Evolutionary conservation across 1,140 invertebrate species (phyloP).

Genomic region (Ganaspis sp.): DNA sequence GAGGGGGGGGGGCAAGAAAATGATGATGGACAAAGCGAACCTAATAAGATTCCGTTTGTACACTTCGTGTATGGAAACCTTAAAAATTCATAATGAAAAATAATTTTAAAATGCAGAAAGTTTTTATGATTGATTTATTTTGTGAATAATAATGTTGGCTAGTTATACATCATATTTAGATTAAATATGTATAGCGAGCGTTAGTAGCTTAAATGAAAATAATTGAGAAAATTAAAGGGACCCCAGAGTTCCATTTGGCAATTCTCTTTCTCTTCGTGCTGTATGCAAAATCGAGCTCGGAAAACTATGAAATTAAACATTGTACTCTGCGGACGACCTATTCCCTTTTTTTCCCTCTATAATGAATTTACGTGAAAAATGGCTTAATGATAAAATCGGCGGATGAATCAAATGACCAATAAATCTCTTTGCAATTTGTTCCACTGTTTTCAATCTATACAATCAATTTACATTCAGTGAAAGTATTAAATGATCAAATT

Average conservation of each 20-base stretch:
- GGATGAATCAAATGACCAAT: slow-evolving; percentile 15
- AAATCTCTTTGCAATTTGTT: slow-evolving; percentile 16
- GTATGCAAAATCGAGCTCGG: slow-evolving; percentile 20
- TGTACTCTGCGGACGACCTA: slow-evolving; percentile 13
- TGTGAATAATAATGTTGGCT: neutral
- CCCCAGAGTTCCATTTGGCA: slow-evolving; percentile 21
- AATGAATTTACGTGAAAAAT: slow-evolving; percentile 25
- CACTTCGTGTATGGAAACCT: too few relatives aligned
- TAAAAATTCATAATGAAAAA: too few relatives aligned
- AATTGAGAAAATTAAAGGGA: slow-evolving; percentile 26
- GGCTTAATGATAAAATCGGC: slow-evolving; percentile 23
- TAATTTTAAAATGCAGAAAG: neutral
- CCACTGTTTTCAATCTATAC: neutral
- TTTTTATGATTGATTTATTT: neutral
- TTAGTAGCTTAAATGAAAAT: slow-evolving; percentile 27
- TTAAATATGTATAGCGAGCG: slow-evolving; percentile 25
- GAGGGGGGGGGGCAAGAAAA: too few relatives aligned
- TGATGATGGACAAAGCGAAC: too few relatives aligned
- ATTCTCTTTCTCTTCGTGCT: slow-evolving; percentile 6
- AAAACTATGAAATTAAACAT: slow-evolving; percentile 30
- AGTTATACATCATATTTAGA: slow-evolving; percentile 5
- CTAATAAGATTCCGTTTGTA: too few relatives aligned
- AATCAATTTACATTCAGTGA: neutral
- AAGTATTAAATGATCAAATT: neutral
- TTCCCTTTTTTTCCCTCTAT: neutral